These are phyloP conservation scores for Lordiphosa clarofinis DNA, from an alignment of 1,140 invertebrate genomes.

Conservation along the genomic window DNA sequence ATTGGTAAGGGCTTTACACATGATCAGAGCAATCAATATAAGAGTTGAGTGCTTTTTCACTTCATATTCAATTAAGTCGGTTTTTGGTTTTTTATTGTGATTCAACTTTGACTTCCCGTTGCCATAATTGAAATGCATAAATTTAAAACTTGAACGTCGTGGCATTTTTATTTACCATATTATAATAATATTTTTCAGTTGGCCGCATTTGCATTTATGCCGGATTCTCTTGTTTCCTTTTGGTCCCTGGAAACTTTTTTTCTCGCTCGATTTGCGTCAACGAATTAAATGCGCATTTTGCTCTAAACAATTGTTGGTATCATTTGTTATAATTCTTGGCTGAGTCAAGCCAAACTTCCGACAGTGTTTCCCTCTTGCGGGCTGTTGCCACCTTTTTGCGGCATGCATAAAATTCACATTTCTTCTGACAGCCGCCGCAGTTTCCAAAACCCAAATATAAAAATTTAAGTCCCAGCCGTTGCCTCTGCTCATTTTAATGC, in stretches of 20 bases:
- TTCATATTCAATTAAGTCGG: not conserved
- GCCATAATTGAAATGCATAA: slow-evolving; percentile 74
- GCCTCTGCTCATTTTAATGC: slow-evolving; percentile 46
- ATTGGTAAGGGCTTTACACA: not conserved
- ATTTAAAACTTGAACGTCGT: slow-evolving; percentile 54
- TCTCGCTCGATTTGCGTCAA: slow-evolving; percentile 59
- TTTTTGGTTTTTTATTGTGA: slow-evolving; percentile 23
- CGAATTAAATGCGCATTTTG: slow-evolving; percentile 74
- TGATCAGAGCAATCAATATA: slow-evolving; percentile 5
- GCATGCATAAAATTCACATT: slow-evolving; percentile 73
- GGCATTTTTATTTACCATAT: slow-evolving; percentile 66
- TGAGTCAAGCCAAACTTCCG: slow-evolving; percentile 31
- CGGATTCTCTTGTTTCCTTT: slow-evolving; percentile 24
- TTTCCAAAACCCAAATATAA: slow-evolving; percentile 6
- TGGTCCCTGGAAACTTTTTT: slow-evolving; percentile 32
- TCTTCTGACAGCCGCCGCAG: slow-evolving; percentile 55
- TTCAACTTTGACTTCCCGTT: slow-evolving; percentile 6
- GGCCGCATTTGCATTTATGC: slow-evolving; percentile 68
- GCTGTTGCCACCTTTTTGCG: slow-evolving; percentile 61
- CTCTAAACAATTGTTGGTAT: slow-evolving; percentile 67
- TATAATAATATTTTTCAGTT: slow-evolving; percentile 71
- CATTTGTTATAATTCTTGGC: slow-evolving; percentile 65
- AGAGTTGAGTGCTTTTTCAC: slow-evolving; percentile 2
- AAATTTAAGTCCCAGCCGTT: slow-evolving; percentile 3
- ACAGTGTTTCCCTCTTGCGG: slow-evolving; percentile 32